Evolutionary conservation across 1,140 invertebrate genomes (phyloP).

Genomic region (Geopemphigus sp.): DNA sequence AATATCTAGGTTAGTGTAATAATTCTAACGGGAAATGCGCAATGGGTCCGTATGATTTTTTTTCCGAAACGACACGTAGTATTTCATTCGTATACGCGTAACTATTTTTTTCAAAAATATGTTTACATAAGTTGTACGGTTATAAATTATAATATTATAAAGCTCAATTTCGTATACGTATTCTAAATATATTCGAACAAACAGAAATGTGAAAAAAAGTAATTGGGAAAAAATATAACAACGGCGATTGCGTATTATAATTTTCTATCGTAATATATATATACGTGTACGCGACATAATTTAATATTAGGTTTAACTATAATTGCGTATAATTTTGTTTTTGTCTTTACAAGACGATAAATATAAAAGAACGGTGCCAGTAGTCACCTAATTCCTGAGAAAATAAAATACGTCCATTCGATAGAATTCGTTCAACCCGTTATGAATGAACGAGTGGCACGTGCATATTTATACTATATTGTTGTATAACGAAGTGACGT

Average conservation of each 20-base stretch:
- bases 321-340: neutral
- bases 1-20: neutral
- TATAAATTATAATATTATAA: neutral
- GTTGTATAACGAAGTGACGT: too few relatives aligned
- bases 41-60: neutral
- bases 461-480: too few relatives aligned
- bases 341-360: neutral
- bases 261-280: neutral
- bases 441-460: too few relatives aligned
- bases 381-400: too few relatives aligned
- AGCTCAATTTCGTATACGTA: neutral
- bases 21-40: neutral
- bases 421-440: too few relatives aligned
- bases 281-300: neutral
- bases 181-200: neutral
- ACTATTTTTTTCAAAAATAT: neutral
- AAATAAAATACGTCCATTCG: too few relatives aligned
- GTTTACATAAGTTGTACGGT: neutral
- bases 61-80: neutral
- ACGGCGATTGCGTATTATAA: neutral
- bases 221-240: constrained; percentile 4
- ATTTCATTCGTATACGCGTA: neutral
- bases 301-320: neutral
- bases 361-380: too few relatives aligned
- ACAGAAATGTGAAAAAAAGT: neutral